These are phyloP conservation scores for Scotopteryx bipunctaria DNA, from an alignment of 2,888 invertebrate species.

Conservation along the genomic window DNA sequence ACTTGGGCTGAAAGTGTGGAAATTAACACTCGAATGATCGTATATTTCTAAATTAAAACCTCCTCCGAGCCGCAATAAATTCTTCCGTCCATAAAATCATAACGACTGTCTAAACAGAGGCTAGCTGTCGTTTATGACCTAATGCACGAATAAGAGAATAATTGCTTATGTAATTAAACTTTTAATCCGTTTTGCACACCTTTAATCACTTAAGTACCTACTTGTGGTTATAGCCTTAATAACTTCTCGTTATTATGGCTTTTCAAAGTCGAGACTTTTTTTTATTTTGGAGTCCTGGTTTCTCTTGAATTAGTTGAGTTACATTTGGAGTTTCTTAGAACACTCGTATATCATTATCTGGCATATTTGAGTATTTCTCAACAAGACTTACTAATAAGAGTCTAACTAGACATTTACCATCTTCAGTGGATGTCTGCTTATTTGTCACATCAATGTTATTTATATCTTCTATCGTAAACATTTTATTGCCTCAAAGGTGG, in stretches of 20 bases:
- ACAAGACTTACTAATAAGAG: constrained; percentile 33
- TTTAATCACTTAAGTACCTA: constrained; percentile 24
- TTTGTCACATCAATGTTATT: constrained; percentile 63
- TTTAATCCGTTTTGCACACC: constrained; percentile 52
- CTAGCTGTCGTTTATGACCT: constrained; percentile 72
- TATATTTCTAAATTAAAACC: constrained; percentile 75
- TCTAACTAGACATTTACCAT: constrained; percentile 39
- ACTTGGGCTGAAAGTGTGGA: constrained; percentile 56
- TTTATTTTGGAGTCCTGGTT: too few relatives aligned
- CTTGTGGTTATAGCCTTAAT: neutral
- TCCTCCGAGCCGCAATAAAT: constrained; percentile 71
- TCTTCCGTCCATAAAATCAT: constrained; percentile 72
- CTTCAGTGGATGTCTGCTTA: constrained; percentile 51
- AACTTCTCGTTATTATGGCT: neutral
- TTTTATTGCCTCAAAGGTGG: constrained; percentile 59
- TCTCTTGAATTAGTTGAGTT: neutral
- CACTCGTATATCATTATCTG: neutral
- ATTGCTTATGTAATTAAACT: constrained; percentile 48
- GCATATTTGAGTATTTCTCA: constrained; percentile 24
- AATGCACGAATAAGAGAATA: constrained; percentile 63
- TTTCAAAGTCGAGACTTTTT: too few relatives aligned
- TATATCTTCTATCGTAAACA: constrained; percentile 68
- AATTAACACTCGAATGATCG: constrained; percentile 73
- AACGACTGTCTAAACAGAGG: constrained; percentile 80
- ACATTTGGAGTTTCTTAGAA: neutral